phyloP scores from a whole-genome alignment of 1,140 invertebrate species.

The Musca domestica region DNA sequence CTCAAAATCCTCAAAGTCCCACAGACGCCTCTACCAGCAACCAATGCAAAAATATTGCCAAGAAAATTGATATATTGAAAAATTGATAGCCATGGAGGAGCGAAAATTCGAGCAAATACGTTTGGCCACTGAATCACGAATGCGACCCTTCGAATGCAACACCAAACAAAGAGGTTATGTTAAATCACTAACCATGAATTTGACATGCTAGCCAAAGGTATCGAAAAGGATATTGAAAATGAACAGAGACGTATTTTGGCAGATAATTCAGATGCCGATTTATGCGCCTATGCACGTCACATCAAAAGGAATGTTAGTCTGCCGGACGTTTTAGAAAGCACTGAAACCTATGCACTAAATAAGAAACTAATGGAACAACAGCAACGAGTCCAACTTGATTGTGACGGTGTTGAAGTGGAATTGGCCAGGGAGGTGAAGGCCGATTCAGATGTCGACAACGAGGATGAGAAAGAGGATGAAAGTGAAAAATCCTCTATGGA shows the following conservation, averaged over 20 bases:
- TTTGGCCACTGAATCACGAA: conserved; percentile 59
- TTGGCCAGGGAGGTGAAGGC: conserved; percentile 53
- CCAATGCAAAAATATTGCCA: conserved; percentile 59
- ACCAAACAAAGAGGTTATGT: conserved; percentile 63
- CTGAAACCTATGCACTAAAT: conserved; percentile 33
- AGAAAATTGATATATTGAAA: conserved; percentile 67
- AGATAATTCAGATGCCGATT: conserved; percentile 45
- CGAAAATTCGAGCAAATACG: conserved; percentile 63
- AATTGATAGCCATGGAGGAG: conserved; percentile 66
- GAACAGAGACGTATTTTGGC: conserved; percentile 50
- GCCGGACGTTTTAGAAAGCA: conserved; percentile 63
- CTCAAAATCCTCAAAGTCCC: conserved; percentile 28
- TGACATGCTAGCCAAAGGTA: conserved; percentile 58
- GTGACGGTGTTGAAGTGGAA: conserved; percentile 47
- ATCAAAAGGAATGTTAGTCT: conserved; percentile 65
- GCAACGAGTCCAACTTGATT: conserved; percentile 15
- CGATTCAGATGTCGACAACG: conserved; percentile 36
- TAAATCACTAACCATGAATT: conserved; percentile 63
- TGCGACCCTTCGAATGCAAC: conserved; percentile 61
- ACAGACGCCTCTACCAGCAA: conserved; percentile 37
- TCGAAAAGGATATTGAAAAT: conserved; percentile 54
- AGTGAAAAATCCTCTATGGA: conserved; percentile 30
- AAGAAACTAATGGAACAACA: conserved; percentile 26
- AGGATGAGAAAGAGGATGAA: conserved; percentile 26
- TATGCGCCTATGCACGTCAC: conserved; percentile 57